Evolutionary conservation across 2,113 vertebrate species (phyloP).

Genomic region (Solea solea): DNA sequence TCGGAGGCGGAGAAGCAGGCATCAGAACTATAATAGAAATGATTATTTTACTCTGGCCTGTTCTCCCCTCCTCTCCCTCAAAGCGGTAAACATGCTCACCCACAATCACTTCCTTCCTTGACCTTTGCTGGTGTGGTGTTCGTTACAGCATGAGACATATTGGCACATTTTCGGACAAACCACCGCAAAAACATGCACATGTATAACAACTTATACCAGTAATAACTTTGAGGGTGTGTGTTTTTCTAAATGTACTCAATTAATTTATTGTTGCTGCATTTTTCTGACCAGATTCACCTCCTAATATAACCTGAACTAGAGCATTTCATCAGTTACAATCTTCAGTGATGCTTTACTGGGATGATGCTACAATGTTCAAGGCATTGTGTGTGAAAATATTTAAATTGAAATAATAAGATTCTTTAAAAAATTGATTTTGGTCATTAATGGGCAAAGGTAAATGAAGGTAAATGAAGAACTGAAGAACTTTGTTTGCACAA

Average conservation of each 20-base stretch:
- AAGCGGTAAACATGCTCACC: conserved; percentile 67
- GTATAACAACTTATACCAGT: neutral
- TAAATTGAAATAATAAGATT: too few species aligned
- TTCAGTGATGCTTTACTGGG: too few species aligned
- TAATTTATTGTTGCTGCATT: neutral
- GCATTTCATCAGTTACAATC: neutral
- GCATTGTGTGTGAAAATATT: too few species aligned
- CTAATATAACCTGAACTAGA: neutral
- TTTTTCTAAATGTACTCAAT: neutral
- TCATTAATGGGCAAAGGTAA: too few species aligned
- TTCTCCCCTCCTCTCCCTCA: conserved; percentile 69
- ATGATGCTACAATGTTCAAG: too few species aligned
- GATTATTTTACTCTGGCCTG: conserved; percentile 64
- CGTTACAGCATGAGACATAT: conserved; percentile 26
- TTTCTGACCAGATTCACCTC: neutral
- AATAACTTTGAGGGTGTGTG: neutral
- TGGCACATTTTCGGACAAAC: neutral
- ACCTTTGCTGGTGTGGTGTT: conserved; percentile 44
- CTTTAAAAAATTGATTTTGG: too few species aligned
- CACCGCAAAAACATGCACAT: neutral
- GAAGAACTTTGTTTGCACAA: too few species aligned
- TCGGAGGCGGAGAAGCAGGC: conserved; percentile 87
- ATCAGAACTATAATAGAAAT: conserved; percentile 75
- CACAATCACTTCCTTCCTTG: conserved; percentile 22
- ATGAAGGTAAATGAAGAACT: too few species aligned